Evolutionary conservation across 2,113 vertebrate genomes (phyloP).

Genomic region (Eidolon helvum): DNA sequence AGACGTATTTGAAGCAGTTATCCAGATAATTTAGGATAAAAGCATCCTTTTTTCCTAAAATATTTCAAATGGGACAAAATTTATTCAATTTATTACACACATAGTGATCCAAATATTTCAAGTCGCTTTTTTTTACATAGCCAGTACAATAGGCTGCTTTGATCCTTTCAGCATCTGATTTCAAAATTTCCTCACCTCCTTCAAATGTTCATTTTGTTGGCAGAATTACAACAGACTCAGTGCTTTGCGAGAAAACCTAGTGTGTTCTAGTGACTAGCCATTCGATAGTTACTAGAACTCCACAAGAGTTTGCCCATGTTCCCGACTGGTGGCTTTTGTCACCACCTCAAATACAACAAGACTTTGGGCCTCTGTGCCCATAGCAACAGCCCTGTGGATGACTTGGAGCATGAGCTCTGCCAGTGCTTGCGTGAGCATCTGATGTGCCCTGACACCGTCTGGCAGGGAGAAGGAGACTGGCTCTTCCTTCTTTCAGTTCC

Average conservation of each 20-base stretch:
- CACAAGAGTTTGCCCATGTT: neutral
- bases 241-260: neutral
- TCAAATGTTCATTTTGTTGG: neutral
- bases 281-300: neutral
- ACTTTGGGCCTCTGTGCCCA: fast-evolving
- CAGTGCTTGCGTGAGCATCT: fast-evolving
- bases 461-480: neutral
- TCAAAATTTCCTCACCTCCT: neutral
- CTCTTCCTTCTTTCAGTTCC: neutral
- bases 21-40: neutral
- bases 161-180: neutral
- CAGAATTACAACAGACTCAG: neutral
- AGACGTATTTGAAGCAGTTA: neutral
- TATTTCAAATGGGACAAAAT: neutral
- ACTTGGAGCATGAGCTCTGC: neutral
- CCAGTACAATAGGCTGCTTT: neutral
- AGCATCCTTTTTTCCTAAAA: constrained; percentile 3
- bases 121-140: neutral
- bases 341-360: neutral
- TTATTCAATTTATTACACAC: neutral
- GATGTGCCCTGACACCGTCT: fast-evolving
- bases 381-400: neutral
- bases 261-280: neutral
- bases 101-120: neutral
- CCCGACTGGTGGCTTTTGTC: neutral